phyloP scores from a whole-genome alignment of 2,888 invertebrate species.

The Megaustenia siamemsis region DNA sequence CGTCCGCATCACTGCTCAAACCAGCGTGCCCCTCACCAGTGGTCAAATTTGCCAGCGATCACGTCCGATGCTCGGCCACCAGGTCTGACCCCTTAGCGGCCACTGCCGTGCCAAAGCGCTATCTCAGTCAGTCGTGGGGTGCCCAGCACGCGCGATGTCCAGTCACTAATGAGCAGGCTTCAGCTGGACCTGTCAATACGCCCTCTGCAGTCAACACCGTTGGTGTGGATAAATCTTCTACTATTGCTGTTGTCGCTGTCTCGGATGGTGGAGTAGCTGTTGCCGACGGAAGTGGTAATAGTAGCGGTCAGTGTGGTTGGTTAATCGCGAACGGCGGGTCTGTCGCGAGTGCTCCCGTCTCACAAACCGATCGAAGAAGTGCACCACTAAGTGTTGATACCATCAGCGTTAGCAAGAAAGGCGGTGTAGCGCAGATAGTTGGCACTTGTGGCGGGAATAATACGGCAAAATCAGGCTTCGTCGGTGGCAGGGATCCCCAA shows the following conservation, averaged over 20 bases:
- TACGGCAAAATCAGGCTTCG: neutral
- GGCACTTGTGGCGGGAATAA: neutral
- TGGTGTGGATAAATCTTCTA: neutral
- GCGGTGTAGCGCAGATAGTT: neutral
- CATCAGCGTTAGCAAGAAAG: neutral
- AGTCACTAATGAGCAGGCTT: neutral
- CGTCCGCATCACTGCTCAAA: conserved; percentile 18
- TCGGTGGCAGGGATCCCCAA: conserved; percentile 28
- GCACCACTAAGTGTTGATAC: conserved; percentile 34
- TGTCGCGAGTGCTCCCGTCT: neutral
- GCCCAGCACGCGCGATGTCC: neutral
- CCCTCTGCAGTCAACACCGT: neutral
- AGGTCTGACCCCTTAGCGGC: conserved; percentile 40
- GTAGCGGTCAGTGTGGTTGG: neutral
- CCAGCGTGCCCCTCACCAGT: conserved; percentile 21
- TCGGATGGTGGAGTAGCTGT: neutral
- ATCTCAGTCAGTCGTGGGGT: conserved; percentile 9
- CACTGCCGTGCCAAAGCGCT: neutral
- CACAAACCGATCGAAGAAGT: conserved; percentile 34
- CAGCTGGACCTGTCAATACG: neutral
- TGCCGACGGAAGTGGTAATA: neutral
- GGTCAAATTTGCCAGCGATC: conserved; percentile 1
- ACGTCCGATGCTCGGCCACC: conserved; percentile 45
- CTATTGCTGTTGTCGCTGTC: neutral
- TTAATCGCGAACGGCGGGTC: neutral